A percentile compares a stretch with the other conserved stretches of the same genome.
These are phyloP conservation scores for Trichogramma dendrolimi DNA, from an alignment of 2,888 invertebrate species.

Conservation along the genomic window DNA sequence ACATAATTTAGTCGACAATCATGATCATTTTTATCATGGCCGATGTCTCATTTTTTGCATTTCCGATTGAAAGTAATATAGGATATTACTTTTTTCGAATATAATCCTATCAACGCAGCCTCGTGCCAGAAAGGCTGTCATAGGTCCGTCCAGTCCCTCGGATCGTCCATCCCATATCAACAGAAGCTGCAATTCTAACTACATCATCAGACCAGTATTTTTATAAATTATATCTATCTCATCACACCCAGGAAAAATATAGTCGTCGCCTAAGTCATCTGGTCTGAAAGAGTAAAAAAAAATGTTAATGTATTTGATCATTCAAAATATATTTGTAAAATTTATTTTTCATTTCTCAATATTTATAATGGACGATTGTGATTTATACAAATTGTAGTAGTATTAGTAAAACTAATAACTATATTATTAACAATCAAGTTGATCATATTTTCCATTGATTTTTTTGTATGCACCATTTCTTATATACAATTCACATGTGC, in stretches of 20 bases:
- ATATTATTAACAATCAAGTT: no score
- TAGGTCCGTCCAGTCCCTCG: background rate
- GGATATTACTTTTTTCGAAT: conserved; percentile 27
- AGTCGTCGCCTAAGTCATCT: background rate
- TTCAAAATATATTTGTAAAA: background rate
- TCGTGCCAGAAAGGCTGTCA: conserved; percentile 1
- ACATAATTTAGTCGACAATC: conserved; percentile 26
- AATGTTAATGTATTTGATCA: background rate
- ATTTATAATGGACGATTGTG: background rate
- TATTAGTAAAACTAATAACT: no score
- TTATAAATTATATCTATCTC: background rate
- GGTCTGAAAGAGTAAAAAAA: background rate
- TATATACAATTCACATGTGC: no score
- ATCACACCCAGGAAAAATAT: background rate
- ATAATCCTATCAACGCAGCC: background rate
- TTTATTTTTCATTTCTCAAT: background rate
- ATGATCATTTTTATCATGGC: conserved; percentile 26
- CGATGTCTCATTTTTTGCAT: conserved; percentile 26
- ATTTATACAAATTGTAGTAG: no score
- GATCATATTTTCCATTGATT: no score
- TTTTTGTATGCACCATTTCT: no score
- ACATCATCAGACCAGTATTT: background rate
- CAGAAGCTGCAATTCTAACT: background rate
- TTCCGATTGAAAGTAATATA: conserved; percentile 23
- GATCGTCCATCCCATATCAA: conserved; percentile 3